Percentiles rank a stretch among this genome's conserved stretches.
These are phyloP conservation scores for Pangasius djambal DNA, from an alignment of 2,797 vertebrate genomes.

Conservation along the genomic window DNA sequence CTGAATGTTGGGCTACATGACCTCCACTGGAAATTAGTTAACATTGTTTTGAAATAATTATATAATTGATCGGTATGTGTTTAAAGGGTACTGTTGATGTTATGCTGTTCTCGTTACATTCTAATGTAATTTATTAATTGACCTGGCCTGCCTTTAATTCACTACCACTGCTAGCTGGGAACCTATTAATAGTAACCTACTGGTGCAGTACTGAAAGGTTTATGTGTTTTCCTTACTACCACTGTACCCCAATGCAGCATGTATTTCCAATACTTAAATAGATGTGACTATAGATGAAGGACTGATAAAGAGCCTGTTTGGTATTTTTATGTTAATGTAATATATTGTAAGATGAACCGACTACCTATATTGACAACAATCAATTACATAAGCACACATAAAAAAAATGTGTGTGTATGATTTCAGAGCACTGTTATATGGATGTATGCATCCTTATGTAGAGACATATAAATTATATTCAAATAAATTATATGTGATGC, in stretches of 20 bases:
- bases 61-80: not conserved
- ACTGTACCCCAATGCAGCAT: not conserved
- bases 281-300: not conserved
- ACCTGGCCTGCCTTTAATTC: too few relatives aligned
- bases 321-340: not conserved
- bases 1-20: not conserved
- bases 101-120: not conserved
- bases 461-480: not conserved
- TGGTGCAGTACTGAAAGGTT: not conserved
- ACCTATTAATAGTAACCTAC: not conserved
- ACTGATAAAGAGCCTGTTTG: not conserved
- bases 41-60: not conserved
- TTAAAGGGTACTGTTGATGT: not conserved
- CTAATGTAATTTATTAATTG: not conserved
- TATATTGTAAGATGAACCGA: not conserved
- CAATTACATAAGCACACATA: not conserved
- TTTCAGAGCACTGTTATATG: not conserved
- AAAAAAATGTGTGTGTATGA: not conserved
- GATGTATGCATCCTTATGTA: not conserved
- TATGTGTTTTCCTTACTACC: not conserved
- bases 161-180: not conserved
- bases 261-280: not conserved
- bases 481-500: not conserved
- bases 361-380: not conserved
- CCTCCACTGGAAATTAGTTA: not conserved